phyloP scores from a whole-genome alignment of 2,888 invertebrate genomes.

The Ectropis crepuscularia region DNA sequence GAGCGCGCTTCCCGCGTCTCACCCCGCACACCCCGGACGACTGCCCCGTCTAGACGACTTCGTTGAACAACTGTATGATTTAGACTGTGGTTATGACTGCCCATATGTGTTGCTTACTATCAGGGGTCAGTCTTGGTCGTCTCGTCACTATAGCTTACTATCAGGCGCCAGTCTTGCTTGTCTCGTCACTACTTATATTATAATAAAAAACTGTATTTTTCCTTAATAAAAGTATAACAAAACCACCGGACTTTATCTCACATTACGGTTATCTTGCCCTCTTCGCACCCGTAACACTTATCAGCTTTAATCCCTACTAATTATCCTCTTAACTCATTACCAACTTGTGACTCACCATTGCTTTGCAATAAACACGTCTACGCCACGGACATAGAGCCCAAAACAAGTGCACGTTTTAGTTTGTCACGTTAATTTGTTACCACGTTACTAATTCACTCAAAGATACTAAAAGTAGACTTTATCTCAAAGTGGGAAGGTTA shows the following conservation, averaged over 20 bases:
- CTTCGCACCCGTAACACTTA: conserved; percentile 31
- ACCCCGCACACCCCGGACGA: no score
- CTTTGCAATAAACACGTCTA: conserved; percentile 33
- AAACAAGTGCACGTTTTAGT: conserved; percentile 4
- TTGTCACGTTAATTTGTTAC: conserved; percentile 32
- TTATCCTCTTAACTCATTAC: conserved; percentile 49
- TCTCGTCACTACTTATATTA: no score
- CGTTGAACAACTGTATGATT: no score
- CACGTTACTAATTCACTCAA: background rate
- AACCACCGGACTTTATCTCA: conserved; percentile 9
- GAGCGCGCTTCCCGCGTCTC: no score
- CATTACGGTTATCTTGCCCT: conserved; percentile 20
- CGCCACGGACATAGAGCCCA: background rate
- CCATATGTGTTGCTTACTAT: no score
- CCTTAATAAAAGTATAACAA: background rate
- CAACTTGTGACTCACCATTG: conserved; percentile 8
- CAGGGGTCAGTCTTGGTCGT: no score
- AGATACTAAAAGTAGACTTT: conserved; percentile 12
- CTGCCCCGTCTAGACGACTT: no score
- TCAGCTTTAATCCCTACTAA: conserved; percentile 51
- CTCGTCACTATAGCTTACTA: no score
- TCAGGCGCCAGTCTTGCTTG: no score
- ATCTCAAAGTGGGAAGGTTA: background rate
- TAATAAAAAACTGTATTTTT: no score
- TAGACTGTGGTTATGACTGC: no score